These are phyloP conservation scores for Phrynosoma blainvillii DNA, from an alignment of 2,113 vertebrate species.

Conservation along the genomic window DNA sequence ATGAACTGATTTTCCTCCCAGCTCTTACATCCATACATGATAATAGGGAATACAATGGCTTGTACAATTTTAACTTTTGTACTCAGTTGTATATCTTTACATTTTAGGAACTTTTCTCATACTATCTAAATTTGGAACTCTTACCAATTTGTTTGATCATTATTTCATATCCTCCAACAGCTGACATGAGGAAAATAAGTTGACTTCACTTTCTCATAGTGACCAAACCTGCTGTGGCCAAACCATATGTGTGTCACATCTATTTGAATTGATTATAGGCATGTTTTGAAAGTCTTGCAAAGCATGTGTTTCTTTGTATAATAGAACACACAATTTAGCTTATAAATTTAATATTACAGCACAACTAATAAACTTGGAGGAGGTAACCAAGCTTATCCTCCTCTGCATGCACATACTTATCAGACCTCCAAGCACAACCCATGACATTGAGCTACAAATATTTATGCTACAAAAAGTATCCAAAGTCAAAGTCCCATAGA, in stretches of 20 bases:
- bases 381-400: background rate
- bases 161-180: background rate
- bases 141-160: slow-evolving; percentile 6
- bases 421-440: background rate
- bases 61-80: no score
- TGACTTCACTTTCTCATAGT: background rate
- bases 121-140: background rate
- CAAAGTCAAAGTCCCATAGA: background rate
- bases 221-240: background rate
- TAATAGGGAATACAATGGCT: no score
- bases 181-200: background rate
- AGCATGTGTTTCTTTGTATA: background rate
- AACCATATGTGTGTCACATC: background rate
- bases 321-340: background rate
- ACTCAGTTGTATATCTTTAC: no score
- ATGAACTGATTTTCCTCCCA: no score
- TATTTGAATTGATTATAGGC: no score
- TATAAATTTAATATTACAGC: background rate
- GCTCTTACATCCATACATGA: no score
- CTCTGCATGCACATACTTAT: background rate
- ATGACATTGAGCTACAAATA: background rate
- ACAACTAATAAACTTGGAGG: background rate
- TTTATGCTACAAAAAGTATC: background rate
- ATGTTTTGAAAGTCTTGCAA: background rate
- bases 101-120: no score